Evolutionary conservation across 2,113 vertebrate genomes (phyloP).

Genomic region (Colinus virginianus): DNA sequence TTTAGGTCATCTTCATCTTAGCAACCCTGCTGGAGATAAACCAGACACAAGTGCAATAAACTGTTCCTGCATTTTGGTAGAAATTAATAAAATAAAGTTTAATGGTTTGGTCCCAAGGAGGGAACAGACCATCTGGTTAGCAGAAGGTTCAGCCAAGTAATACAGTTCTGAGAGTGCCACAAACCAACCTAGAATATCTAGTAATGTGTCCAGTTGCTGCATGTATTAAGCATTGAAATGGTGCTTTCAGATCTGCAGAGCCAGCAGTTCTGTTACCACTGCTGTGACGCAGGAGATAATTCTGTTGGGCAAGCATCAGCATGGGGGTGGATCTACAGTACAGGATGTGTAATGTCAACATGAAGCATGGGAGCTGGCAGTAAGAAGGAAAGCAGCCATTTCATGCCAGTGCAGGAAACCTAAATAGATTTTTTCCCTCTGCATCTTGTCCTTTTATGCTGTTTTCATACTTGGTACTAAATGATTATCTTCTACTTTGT

Average conservation of each 20-base stretch:
- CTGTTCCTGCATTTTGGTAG: constrained; percentile 68
- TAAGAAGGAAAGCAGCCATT: constrained; percentile 84
- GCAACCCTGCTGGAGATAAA: constrained; percentile 77
- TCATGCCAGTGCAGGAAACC: constrained; percentile 84
- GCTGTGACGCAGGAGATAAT: constrained; percentile 97
- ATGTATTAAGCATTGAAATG: constrained; percentile 81
- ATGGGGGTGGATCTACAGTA: constrained; percentile 88
- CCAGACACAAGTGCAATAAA: constrained; percentile 70
- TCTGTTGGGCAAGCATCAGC: constrained; percentile 91
- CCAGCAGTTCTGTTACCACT: constrained; percentile 89
- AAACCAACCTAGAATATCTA: constrained; percentile 44
- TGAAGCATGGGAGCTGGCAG: constrained; percentile 86
- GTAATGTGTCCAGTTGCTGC: constrained; percentile 76
- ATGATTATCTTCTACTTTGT: constrained; percentile 72
- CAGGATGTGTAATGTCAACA: constrained; percentile 91
- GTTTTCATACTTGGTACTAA: constrained; percentile 65
- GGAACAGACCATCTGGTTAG: constrained; percentile 77
- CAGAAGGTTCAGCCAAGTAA: constrained; percentile 77
- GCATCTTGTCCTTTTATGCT: constrained; percentile 75
- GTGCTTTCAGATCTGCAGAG: constrained; percentile 87
- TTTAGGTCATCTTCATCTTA: constrained; percentile 80
- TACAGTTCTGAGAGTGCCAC: constrained; percentile 52
- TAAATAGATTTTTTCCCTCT: constrained; percentile 67
- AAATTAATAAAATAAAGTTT: constrained; percentile 77
- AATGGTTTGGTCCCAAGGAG: constrained; percentile 75